These are phyloP conservation scores for Crotalus viridis DNA, from an alignment of 2,113 vertebrate genomes.

Conservation along the genomic window DNA sequence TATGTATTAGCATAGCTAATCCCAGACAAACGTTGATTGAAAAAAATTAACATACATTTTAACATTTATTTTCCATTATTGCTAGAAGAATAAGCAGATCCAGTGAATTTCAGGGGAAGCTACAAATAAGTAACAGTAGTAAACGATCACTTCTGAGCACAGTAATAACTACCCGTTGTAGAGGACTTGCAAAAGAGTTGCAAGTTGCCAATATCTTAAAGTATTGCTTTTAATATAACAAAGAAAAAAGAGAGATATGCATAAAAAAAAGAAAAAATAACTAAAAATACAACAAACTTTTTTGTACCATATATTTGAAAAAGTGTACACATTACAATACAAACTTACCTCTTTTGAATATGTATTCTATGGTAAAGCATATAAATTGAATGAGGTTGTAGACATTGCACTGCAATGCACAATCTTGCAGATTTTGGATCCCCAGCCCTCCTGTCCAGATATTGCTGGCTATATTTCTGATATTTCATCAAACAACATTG, in stretches of 20 bases:
- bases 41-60: slow-evolving; percentile 8
- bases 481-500: neutral
- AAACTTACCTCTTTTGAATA: neutral
- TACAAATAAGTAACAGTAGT: slow-evolving; percentile 2
- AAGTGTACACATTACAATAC: neutral
- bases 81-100: slow-evolving; percentile 15
- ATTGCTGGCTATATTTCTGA: neutral
- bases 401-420: neutral
- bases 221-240: neutral
- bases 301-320: neutral
- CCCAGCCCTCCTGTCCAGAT: neutral
- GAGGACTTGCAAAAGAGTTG: neutral
- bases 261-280: neutral
- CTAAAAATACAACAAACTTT: neutral
- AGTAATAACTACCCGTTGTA: neutral
- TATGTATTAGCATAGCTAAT: too few species aligned
- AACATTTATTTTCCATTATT: slow-evolving; percentile 30
- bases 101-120: slow-evolving; percentile 16
- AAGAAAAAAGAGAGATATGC: neutral
- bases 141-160: neutral
- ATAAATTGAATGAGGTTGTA: neutral
- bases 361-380: neutral
- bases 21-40: too few species aligned
- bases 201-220: neutral
- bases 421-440: neutral